Evolutionary conservation across 2,113 vertebrate genomes (phyloP), one percentile per base, ranked within the genome.

Genomic region (Scalopus aquaticus): DNA sequence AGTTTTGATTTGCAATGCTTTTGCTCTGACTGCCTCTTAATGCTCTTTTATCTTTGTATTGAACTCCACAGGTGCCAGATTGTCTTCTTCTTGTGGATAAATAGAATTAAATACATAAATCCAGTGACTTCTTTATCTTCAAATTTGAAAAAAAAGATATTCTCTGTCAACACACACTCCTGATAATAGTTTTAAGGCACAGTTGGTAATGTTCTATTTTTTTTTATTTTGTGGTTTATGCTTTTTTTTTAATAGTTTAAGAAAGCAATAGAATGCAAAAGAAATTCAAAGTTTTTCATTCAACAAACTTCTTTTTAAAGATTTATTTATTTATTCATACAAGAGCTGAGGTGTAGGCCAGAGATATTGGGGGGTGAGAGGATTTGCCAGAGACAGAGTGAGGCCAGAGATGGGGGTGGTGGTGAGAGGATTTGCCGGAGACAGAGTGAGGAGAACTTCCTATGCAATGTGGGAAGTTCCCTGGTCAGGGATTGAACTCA

Each of bases 61-160:
- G 37, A 37, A 6, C 0, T 13, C 24, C n/a, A n/a, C 17, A 93
- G 0, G 42, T 69, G 46, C 28, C 10, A 78, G 11, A 56, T 96
- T 93, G 86, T 70, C 8, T 85, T 85, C 1, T 64, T 81, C 64
- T 94, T 35, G 88, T 91, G 15, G 15, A 72, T 16, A 85, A 44
- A 30, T 77, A 70, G 39, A 56, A 74, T 83, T 84, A 93, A 97
- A 74, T 81, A 76, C 3, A 88, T 37, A 42, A 74, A 60, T 77
- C 6, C 5, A 85, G 51, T 39, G 24, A 69, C 0, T 80, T 64
- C 10, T 73, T 49, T 46, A 80, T 5, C 9, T 35, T 83, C 74
- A 70, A 65, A 24, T 88, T 91, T 51, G 54, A 77, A 12, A 76
- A 82, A 51, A 30, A 64, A 58, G 28, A 91, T 15, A 0, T 74